Percentiles rank a stretch among this genome's conserved stretches.
Evolutionary conservation across 2,797 vertebrate genomes (phyloP).

Genomic region (Morus bassanus): DNA sequence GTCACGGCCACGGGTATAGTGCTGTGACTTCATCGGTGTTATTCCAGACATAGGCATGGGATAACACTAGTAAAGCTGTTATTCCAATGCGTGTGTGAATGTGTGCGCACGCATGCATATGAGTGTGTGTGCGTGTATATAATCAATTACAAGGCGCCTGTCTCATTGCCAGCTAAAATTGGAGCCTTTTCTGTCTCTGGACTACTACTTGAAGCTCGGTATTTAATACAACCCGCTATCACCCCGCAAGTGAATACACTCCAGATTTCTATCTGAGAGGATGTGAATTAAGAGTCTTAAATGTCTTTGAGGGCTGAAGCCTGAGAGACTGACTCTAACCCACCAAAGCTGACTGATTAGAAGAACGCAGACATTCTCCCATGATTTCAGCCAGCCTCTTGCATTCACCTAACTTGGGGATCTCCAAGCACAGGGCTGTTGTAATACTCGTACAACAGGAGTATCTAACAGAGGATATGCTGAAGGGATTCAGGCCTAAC

Average conservation of each 20-base stretch:
- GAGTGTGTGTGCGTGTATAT: not conserved
- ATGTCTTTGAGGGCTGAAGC: not conserved
- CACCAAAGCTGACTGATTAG: not conserved
- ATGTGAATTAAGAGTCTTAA: not conserved
- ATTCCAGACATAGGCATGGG: not conserved
- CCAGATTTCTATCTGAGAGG: constrained; percentile 26
- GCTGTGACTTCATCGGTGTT: not conserved
- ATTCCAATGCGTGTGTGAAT: not conserved
- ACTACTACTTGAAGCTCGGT: not conserved
- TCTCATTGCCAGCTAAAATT: not conserved
- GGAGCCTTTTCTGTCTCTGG: constrained; percentile 8
- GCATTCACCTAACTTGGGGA: not conserved
- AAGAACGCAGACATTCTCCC: not conserved
- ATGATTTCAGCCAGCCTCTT: not conserved
- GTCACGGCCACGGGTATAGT: not conserved
- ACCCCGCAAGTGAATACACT: not conserved
- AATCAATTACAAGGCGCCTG: not conserved
- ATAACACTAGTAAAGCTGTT: not conserved
- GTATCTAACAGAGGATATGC: not conserved
- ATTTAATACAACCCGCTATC: constrained; percentile 16
- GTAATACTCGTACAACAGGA: not conserved
- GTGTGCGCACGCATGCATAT: not conserved
- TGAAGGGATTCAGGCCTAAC: not conserved
- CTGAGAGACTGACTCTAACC: not conserved
- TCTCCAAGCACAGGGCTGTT: not conserved